These are phyloP conservation scores for Diachrysia chrysitis DNA, from an alignment of 2,888 invertebrate genomes.

Conservation along the genomic window DNA sequence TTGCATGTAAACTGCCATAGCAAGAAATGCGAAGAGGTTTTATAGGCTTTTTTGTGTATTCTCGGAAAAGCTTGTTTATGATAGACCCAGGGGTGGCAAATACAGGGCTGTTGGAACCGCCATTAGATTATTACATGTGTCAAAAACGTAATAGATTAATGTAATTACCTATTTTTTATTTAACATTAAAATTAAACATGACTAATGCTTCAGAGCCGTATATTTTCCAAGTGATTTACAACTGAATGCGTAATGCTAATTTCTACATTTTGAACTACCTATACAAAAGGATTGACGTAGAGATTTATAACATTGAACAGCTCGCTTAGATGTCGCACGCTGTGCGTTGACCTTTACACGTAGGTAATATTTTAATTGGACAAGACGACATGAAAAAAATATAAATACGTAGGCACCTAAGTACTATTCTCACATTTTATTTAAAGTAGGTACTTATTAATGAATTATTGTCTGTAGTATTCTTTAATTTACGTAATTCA, in stretches of 20 bases:
- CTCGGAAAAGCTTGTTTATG: not conserved
- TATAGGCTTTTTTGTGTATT: not conserved
- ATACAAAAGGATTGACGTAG: not conserved
- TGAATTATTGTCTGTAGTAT: too few species aligned
- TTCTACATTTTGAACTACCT: not conserved
- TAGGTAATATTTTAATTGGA: not conserved
- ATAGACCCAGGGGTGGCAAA: not conserved
- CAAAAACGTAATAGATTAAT: too few species aligned
- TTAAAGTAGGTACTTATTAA: not conserved
- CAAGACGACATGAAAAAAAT: not conserved
- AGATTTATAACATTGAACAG: not conserved
- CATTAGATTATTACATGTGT: too few species aligned
- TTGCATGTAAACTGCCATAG: not conserved
- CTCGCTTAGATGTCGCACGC: not conserved
- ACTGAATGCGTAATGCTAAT: not conserved
- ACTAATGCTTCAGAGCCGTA: not conserved
- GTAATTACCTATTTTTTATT: too few species aligned
- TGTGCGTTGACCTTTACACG: conserved; percentile 1
- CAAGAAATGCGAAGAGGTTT: not conserved
- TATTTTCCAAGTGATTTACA: not conserved
- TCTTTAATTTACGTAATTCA: not conserved
- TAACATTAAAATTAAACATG: too few species aligned
- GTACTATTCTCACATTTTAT: not conserved
- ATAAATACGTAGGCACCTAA: too few species aligned
- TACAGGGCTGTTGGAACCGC: not conserved